Conservation (phyloP, 2,888 invertebrate genomes). For the Zygaena filipendulae region DNA sequence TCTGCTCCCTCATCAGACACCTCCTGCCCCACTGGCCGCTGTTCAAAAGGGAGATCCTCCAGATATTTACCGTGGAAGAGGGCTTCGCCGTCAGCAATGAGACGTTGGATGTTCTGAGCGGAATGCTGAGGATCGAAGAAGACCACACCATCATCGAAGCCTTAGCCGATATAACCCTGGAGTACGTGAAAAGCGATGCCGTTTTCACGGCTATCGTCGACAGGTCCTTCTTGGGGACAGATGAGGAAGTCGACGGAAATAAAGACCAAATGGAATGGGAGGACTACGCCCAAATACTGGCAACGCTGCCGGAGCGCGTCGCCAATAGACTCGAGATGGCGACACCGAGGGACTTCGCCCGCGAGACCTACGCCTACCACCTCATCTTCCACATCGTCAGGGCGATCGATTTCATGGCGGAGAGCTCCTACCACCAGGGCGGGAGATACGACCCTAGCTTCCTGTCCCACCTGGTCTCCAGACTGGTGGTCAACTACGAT, state of each 20-base stretch:
- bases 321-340: conserved; percentile 73
- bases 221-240: conserved; percentile 20
- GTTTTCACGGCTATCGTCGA: conserved; percentile 61
- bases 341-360: conserved; percentile 67
- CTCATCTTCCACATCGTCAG: conserved; percentile 71
- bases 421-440: conserved; percentile 33
- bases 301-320: conserved; percentile 75
- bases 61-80: conserved; percentile 67
- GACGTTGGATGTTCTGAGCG: conserved; percentile 49
- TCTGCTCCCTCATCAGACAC: conserved; percentile 53
- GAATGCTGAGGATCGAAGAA: conserved; percentile 50
- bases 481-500: conserved; percentile 69
- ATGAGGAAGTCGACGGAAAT: conserved; percentile 18
- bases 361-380: conserved; percentile 66
- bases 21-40: conserved; percentile 71
- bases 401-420: conserved; percentile 69
- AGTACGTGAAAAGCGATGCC: conserved; percentile 66
- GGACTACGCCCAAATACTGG: conserved; percentile 69
- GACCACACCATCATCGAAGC: conserved; percentile 31
- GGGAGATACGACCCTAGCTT: conserved; percentile 42
- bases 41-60: conserved; percentile 43
- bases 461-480: conserved; percentile 69
- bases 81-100: conserved; percentile 51
- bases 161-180: conserved; percentile 47
- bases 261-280: conserved; percentile 44